Percentiles rank a stretch among this genome's conserved stretches.
phyloP scores from a whole-genome alignment of 2,113 vertebrate species.

The Sebastes fasciatus region DNA sequence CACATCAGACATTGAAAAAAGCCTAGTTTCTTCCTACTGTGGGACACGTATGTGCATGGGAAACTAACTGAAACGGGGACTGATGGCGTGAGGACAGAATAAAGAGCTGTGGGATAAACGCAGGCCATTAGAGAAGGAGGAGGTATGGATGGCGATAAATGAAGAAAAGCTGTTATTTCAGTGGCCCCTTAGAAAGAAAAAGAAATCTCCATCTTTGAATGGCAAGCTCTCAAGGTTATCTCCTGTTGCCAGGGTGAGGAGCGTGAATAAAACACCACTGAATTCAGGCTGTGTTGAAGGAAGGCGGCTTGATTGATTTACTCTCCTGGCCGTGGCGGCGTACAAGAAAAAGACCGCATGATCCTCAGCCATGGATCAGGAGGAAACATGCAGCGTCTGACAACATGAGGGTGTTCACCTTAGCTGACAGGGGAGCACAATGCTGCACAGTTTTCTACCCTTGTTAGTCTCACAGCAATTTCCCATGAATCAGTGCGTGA shows the following conservation, averaged over 20 bases:
- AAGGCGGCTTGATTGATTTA: conserved; percentile 47
- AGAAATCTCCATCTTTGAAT: conserved; percentile 44
- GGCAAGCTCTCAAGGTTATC: conserved; percentile 75
- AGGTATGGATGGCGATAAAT: not conserved
- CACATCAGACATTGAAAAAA: conserved; percentile 56
- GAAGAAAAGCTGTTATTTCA: conserved; percentile 42
- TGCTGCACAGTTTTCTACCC: conserved; percentile 10
- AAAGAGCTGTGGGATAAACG: not conserved
- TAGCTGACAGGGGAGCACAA: not conserved
- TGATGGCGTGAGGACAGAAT: not conserved
- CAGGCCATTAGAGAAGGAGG: not conserved
- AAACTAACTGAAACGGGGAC: not conserved
- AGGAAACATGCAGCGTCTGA: not conserved
- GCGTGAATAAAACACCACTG: conserved; percentile 46
- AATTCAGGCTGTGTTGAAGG: conserved; percentile 22
- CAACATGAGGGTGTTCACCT: conserved; percentile 18
- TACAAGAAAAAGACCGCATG: not conserved
- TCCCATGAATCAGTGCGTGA: conserved; percentile 20
- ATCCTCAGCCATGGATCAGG: too few species aligned
- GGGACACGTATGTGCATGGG: not conserved
- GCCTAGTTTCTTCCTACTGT: not conserved
- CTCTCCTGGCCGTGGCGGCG: not conserved
- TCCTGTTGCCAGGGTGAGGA: conserved; percentile 70
- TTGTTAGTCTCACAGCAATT: not conserved
- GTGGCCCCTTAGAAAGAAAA: conserved; percentile 4